Evolutionary conservation across 2,113 vertebrate genomes (phyloP).

Genomic region (Centropus unirufus): DNA sequence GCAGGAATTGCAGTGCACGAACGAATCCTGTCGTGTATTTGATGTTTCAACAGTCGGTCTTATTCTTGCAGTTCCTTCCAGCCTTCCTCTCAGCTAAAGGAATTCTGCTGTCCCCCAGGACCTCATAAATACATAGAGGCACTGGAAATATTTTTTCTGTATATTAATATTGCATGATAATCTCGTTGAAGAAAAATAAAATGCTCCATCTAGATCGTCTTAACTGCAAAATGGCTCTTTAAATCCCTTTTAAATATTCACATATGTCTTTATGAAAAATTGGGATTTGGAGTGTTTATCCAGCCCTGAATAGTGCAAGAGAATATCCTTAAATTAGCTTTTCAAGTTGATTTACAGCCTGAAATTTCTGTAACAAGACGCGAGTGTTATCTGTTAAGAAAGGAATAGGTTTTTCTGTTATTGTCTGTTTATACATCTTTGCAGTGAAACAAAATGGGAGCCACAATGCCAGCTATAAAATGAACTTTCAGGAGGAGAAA

Average conservation of each 20-base stretch:
- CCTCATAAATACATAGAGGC: constrained; percentile 71
- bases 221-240: constrained; percentile 63
- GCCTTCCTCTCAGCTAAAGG: constrained; percentile 50
- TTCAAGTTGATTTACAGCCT: constrained; percentile 66
- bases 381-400: constrained; percentile 48
- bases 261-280: constrained; percentile 75
- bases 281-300: constrained; percentile 71
- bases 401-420: constrained; percentile 42
- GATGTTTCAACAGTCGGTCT: constrained; percentile 43
- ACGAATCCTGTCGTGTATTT: constrained; percentile 51
- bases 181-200: constrained; percentile 42
- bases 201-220: constrained; percentile 38
- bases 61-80: constrained; percentile 46
- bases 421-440: constrained; percentile 17
- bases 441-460: constrained; percentile 52
- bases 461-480: constrained; percentile 39
- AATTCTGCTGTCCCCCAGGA: constrained; percentile 60
- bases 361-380: constrained; percentile 59
- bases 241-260: constrained; percentile 63
- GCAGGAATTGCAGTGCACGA: constrained; percentile 26
- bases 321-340: constrained; percentile 70
- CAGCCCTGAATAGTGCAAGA: constrained; percentile 53
- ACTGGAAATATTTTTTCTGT: constrained; percentile 66
- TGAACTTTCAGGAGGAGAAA: constrained; percentile 2
- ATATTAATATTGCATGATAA: constrained; percentile 73